Evolutionary conservation across 2,888 invertebrate genomes (phyloP), one percentile per base, ranked within the genome.

Genomic region (Stegophylla sp.): DNA sequence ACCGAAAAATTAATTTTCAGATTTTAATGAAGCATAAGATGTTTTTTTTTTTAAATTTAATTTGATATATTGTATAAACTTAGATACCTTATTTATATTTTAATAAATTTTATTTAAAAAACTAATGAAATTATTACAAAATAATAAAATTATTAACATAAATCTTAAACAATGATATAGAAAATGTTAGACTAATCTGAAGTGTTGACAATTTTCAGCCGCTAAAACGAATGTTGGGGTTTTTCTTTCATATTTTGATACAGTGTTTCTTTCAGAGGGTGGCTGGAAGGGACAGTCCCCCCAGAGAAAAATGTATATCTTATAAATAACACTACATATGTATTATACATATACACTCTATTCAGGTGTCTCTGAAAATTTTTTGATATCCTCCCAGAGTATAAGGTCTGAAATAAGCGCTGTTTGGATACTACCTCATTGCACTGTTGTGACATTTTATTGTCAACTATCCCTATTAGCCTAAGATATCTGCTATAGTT

Each of bases 391-490:
- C n/a, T n/a, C n/a, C n/a, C n/a, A n/a, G n/a, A n/a, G n/a, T n/a
- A n/a, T n/a, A n/a, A n/a, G n/a, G n/a, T n/a, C n/a, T n/a, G n/a
- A n/a, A n/a, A n/a, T n/a, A n/a, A n/a, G n/a, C n/a, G n/a, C n/a
- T n/a, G n/a, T n/a, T n/a, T n/a, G n/a, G n/a, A n/a, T n/a, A n/a
- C n/a, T n/a, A 91, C 88, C 66, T 89, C 86, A 1, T 87, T 86
- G 86, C 92, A 92, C 23, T 90, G 88, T 0, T 92, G 92, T 0
- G 90, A 89, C n/a, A 92, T 87, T 17, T 91, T 89, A 0, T 92
- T 90, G 85, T 93, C 92, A 0, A 90, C 89, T 92, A 93, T 93
- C 10, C 92, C 91, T 1, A 91, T 91, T 9, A 93, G 86, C 1
- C 90, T 89, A 1, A 92, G 89, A 1, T 89, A 88, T 83, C 90